phyloP scores from a whole-genome alignment of 2,113 vertebrate species.

The Paradoxurus hermaphroditus region DNA sequence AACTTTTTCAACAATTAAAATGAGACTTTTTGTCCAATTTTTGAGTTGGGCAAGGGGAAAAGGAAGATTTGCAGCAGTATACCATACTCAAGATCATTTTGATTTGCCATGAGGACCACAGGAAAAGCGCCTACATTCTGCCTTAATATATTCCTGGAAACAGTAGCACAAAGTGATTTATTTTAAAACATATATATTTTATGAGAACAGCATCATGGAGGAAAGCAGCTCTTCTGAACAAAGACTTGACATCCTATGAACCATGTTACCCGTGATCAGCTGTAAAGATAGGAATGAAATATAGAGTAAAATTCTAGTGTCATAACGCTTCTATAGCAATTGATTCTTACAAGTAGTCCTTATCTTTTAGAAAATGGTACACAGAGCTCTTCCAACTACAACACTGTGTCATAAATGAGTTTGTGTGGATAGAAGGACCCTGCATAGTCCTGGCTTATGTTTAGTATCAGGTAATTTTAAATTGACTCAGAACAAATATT shows the following conservation, averaged over 20 bases:
- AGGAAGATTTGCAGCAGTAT: neutral
- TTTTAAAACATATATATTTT: neutral
- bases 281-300: neutral
- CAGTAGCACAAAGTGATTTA: neutral
- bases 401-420: neutral
- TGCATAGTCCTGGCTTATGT: neutral
- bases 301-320: neutral
- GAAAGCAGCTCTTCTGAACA: neutral
- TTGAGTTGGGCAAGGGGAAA: neutral
- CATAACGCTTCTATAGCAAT: neutral
- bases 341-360: neutral
- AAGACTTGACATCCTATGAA: neutral
- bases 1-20: slow-evolving; percentile 11
- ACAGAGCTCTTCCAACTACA: neutral
- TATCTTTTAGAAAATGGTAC: neutral
- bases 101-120: neutral
- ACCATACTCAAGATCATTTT: neutral
- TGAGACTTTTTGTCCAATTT: neutral
- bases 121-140: neutral
- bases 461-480: neutral
- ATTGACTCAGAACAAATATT: neutral
- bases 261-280: neutral
- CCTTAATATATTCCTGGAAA: neutral
- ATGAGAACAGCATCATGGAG: neutral
- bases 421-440: neutral